A percentile compares a stretch with the other conserved stretches of the same genome.
These are phyloP conservation scores for Urophycis tenuis DNA, from an alignment of 2,797 vertebrate genomes.

Conservation along the genomic window DNA sequence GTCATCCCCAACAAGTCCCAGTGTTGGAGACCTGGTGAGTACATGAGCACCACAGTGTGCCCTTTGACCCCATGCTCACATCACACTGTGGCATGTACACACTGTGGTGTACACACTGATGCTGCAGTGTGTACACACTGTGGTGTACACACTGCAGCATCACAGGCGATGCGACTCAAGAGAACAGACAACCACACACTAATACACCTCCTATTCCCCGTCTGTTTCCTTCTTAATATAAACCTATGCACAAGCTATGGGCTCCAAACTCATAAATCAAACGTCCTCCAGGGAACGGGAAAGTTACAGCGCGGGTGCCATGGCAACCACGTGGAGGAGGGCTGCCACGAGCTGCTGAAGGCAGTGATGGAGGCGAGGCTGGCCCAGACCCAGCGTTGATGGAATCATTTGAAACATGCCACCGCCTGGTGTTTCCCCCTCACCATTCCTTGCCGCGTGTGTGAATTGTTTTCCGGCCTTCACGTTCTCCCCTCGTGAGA, in stretches of 20 bases:
- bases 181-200: neutral
- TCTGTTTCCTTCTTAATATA: neutral
- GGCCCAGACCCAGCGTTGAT: neutral
- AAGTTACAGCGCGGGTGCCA: constrained; percentile 31
- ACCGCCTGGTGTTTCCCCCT: neutral
- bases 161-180: neutral
- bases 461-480: neutral
- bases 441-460: neutral
- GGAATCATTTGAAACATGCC: constrained; percentile 1
- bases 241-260: constrained; percentile 6
- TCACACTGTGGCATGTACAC: neutral
- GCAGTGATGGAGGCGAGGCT: constrained; percentile 7
- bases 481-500: neutral
- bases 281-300: constrained; percentile 22
- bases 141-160: neutral
- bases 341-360: constrained; percentile 23
- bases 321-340: constrained; percentile 46
- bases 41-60: neutral
- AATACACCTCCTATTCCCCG: neutral
- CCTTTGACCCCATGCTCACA: no score
- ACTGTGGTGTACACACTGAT: neutral
- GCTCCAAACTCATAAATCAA: constrained; percentile 32
- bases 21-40: neutral
- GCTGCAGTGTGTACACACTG: no score
- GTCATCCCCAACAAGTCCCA: neutral